These are phyloP conservation scores for Drosophila phalerata DNA, from an alignment of 2,888 invertebrate species.

Conservation along the genomic window DNA sequence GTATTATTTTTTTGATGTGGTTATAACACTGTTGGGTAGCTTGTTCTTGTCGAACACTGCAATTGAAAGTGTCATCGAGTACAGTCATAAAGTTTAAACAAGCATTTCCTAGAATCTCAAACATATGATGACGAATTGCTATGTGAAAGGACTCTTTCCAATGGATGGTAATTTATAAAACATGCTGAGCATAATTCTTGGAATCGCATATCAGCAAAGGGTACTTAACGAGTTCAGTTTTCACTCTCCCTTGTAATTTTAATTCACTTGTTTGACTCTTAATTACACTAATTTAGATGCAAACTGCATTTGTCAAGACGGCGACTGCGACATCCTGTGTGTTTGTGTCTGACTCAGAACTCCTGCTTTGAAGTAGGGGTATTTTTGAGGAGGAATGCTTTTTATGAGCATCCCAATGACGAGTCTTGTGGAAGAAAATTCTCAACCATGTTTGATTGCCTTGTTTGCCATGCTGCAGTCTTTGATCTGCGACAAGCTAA, in stretches of 20 bases:
- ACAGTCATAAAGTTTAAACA: slow-evolving; percentile 39
- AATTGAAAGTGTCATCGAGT: slow-evolving; percentile 30
- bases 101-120: not conserved
- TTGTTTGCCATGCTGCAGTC: slow-evolving; percentile 5
- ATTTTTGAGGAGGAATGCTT: slow-evolving; percentile 25
- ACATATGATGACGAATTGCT: not conserved
- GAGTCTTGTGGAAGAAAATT: slow-evolving; percentile 21
- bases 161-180: slow-evolving; percentile 5
- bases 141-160: not conserved
- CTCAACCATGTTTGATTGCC: not conserved
- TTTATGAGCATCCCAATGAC: slow-evolving; percentile 30
- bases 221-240: slow-evolving; percentile 35
- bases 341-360: not conserved
- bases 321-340: not conserved
- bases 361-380: not conserved
- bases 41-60: not conserved
- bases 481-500: slow-evolving; percentile 29
- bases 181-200: slow-evolving; percentile 41
- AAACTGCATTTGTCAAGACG: slow-evolving; percentile 58
- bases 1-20: no score
- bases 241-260: slow-evolving; percentile 37
- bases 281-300: slow-evolving; percentile 69
- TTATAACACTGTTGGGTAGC: no score
- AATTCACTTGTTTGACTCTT: slow-evolving; percentile 60
- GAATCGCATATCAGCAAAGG: slow-evolving; percentile 41